Evolutionary conservation across 1,140 invertebrate genomes (phyloP), one percentile per base, ranked within the genome.

Genomic region (Atta texana): DNA sequence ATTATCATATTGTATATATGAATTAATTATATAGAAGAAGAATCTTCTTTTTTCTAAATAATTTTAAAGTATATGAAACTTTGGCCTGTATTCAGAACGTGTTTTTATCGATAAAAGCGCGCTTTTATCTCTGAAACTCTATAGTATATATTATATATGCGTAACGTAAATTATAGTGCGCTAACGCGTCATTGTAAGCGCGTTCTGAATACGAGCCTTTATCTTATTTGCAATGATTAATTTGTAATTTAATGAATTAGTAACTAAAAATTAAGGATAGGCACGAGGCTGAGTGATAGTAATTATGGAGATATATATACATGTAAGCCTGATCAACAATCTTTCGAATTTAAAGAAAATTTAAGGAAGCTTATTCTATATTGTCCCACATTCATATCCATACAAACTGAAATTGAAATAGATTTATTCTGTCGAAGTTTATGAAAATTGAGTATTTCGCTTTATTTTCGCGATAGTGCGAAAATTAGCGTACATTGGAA

Each of bases 361-460:
- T 57, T 57, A 21, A 55, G 2, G 5, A 21, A 66, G 3, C 14
- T n/a, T n/a, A 12, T 16, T 3, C 14, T 8, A 1, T 24, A 1
- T 77, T 49, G 1, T 18, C 0, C 14, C 12, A 10, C n/a, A 63
- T 28, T 51, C 7, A 68, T 28, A 16, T 24, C 4, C n/a, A 5
- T 28, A 53, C 14, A 24, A 21, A 53, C 10, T 53, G 7, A 66
- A 51, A n/a, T 31, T 63, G 5, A 63, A 64, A 44, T 18, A 51
- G 2, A 14, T 18, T 24, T 24, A 34, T 16, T 34, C 16, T 6
- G 34, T 53, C 34, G 2, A 14, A 1, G 8, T 49, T 68, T 31
- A 14, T 53, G 14, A 21, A 28, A 82, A 82, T 59, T 49, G 14
- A 61, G 44, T 34, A 14, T 72, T 49, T 34, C 69, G 44, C 21